Conservation (phyloP, 1,140 invertebrate genomes). For the Condylostylus longicornis region DNA sequence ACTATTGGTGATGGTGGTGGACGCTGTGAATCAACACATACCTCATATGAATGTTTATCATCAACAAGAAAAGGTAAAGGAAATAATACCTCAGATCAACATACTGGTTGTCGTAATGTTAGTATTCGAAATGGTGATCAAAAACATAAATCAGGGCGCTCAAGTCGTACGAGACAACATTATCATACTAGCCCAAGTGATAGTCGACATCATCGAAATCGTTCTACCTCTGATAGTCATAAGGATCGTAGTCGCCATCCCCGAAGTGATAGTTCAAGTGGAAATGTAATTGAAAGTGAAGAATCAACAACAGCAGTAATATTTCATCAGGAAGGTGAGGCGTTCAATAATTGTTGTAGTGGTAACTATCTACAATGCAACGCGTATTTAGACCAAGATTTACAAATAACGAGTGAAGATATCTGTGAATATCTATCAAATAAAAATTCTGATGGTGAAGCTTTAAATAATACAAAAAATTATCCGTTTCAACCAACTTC, state of each 20-base stretch:
- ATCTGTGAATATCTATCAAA: constrained; percentile 30
- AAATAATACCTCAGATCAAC: no score
- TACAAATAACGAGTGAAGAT: constrained; percentile 30
- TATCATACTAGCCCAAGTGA: no score
- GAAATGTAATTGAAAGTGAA: constrained; percentile 20
- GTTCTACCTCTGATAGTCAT: constrained; percentile 15
- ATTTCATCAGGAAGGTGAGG: constrained; percentile 26
- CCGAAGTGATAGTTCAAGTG: neutral
- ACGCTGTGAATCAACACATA: no score
- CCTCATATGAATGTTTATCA: no score
- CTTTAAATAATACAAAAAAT: constrained; percentile 28
- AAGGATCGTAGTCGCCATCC: constrained; percentile 23
- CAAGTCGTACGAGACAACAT: constrained; percentile 15
- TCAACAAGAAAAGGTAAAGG: neutral
- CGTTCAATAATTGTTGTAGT: constrained; percentile 29
- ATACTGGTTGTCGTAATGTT: constrained; percentile 16
- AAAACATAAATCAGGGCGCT: constrained; percentile 6
- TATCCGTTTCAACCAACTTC: constrained; percentile 30
- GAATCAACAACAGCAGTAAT: constrained; percentile 25
- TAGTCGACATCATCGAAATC: no score
- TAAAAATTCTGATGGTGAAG: constrained; percentile 18
- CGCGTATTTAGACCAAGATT: constrained; percentile 27
- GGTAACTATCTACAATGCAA: constrained; percentile 28
- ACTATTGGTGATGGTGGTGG: neutral
- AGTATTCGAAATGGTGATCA: neutral